phyloP scores from a whole-genome alignment of 2,888 invertebrate species.

The Gnatocerus cornutus region DNA sequence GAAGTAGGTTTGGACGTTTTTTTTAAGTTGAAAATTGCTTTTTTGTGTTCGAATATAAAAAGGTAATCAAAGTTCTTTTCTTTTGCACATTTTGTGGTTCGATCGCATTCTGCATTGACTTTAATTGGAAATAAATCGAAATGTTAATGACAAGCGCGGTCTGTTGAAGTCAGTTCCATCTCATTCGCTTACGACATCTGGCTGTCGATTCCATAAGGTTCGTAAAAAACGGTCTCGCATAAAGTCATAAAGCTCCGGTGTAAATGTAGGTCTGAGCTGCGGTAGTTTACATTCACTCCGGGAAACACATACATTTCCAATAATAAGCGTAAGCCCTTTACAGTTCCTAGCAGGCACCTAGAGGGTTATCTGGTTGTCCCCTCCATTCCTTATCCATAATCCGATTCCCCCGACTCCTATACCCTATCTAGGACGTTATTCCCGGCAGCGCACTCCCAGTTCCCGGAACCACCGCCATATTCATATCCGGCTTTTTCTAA shows the following conservation, averaged over 20 bases:
- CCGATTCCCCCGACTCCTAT: slow-evolving; percentile 50
- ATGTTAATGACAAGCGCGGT: slow-evolving; percentile 15
- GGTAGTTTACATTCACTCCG: slow-evolving; percentile 47
- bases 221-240: slow-evolving; percentile 25
- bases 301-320: slow-evolving; percentile 49
- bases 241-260: slow-evolving; percentile 42
- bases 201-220: slow-evolving; percentile 35
- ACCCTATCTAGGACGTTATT: slow-evolving; percentile 41
- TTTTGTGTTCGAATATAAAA: too few relatives aligned
- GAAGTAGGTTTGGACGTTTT: too few relatives aligned
- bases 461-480: slow-evolving; percentile 30
- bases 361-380: slow-evolving; percentile 53
- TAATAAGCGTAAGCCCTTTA: slow-evolving; percentile 50
- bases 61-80: too few relatives aligned
- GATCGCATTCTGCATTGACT: not conserved
- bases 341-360: slow-evolving; percentile 51
- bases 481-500: slow-evolving; percentile 28
- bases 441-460: slow-evolving; percentile 17
- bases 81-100: too few relatives aligned
- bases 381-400: slow-evolving; percentile 53
- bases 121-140: slow-evolving; percentile 33
- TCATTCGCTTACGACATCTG: slow-evolving; percentile 19
- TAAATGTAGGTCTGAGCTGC: slow-evolving; percentile 28
- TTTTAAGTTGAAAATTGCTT: too few relatives aligned
- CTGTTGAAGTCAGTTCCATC: slow-evolving; percentile 12